Evolutionary conservation across 64 coral and sea anemone genomes (phyloP), one percentile per base, ranked within the genome.

Genomic region (Stichodactyla helianthus): DNA sequence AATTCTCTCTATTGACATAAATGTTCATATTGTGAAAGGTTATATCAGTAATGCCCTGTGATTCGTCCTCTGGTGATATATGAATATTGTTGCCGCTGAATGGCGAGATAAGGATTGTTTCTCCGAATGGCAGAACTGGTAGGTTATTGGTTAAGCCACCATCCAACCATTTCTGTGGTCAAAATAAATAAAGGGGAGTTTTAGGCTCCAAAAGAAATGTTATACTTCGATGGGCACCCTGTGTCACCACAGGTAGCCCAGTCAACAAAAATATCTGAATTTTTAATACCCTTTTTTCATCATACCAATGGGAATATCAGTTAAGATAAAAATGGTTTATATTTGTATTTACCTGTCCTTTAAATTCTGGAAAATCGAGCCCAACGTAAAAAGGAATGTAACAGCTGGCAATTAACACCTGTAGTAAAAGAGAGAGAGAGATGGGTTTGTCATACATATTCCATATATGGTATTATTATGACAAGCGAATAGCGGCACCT

Each of bases 361-460:
- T 95, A 85, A 89, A 95, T 35, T 92, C 62, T 6, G 97, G 97
- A 81, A 95, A 94, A 28, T 85, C 86, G 16, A 94, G 31, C 5
- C 97, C 97, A 51, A 87, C 93, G 91, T 99, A 99, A 20, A 99
- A 88, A 50, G 97, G 97, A 88, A 99, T 99, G 83, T 95, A 99
- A 76, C 97, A 99, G 59, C 97, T 99, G 74, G 97, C 97, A 58
- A 99, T 81, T n/a, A 99, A 87, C 35, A 92, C 93, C 97, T 98
- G 35, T 14, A 10, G 68, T 7, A 79, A 23, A 83, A 13, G 51
- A 52, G 55, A 10, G 78, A n/a, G n/a, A n/a, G n/a, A n/a, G n/a
- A n/a, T n/a, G n/a, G n/a, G n/a, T n/a, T n/a, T n/a, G n/a, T n/a
- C n/a, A n/a, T n/a, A n/a, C n/a, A n/a, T n/a, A n/a, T n/a, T n/a